Base-by-base conservation (phyloP, 2,797 vertebrate species). In the Eremophila alpestris region DNA sequence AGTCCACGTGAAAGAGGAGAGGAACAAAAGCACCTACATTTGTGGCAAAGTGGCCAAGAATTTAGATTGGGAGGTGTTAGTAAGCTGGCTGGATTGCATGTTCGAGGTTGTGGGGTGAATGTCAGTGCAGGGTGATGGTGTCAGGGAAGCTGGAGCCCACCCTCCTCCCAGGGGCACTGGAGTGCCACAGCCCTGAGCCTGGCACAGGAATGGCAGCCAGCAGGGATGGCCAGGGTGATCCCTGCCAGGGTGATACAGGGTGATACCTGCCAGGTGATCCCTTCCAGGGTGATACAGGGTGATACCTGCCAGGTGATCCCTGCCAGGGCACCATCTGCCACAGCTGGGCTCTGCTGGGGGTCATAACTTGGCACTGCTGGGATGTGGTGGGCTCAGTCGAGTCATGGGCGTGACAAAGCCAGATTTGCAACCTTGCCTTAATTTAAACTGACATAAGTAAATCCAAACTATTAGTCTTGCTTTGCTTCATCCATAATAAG, bases 381-480 rank as follows among this genome's bases (percentile, higher is more conserved):
- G 45, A 10, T 9, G 1, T 40, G 30, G 8, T 40, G 77, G 74
- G 60, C 63, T 81, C 67, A 16, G 20, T 27, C 0, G 0, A 23
- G 15, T 30, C 38, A 8, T 11, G 34, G 26, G 20, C 0, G 0
- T 0, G 0, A 26, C 58, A n/a, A 51, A 69, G 52, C 24, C 40
- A 10, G 30, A 23, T 45, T 56, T 81, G 26, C 38, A 52, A 2
- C 46, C 43, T 77, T 38, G 19, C 52, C 56, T 63, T 62, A 40
- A 51, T 63, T 77, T 51, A 74, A 83, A 52, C 19, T 58, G 62
- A 59, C 45, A 11, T n/a, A 23, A 23, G 21, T 64, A 79, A 69
- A 70, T 58, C 29, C 32, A 15, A 21, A 29, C 56, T 36, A 27
- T 67, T 62, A 29, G 21, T 55, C 38, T 83, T 52, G 22, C 22